phyloP scores from a whole-genome alignment of 2,888 invertebrate species.

The Timandra comae region DNA sequence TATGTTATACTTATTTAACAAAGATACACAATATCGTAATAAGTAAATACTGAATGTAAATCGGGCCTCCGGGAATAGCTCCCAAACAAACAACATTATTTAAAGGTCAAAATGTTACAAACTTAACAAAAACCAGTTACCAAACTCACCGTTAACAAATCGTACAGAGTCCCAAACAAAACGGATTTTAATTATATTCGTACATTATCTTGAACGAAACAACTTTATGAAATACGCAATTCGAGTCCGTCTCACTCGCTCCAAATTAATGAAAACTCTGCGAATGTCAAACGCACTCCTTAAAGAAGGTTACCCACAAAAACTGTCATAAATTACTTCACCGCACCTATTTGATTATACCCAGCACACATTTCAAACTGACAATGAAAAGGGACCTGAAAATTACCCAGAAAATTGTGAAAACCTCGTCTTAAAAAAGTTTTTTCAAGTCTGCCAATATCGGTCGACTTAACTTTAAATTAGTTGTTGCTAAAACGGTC shows the following conservation, averaged over 20 bases:
- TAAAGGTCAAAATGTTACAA: too few species aligned
- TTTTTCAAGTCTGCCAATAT: conserved; percentile 18
- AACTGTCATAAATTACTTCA: conserved; percentile 45
- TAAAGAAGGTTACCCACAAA: conserved; percentile 21
- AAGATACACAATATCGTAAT: too few species aligned
- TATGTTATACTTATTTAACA: too few species aligned
- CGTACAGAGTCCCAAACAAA: background rate
- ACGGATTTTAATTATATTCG: conserved; percentile 10
- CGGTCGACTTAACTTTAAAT: conserved; percentile 26
- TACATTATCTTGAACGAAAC: conserved; percentile 5
- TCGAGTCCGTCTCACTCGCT: too few species aligned
- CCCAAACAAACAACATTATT: too few species aligned
- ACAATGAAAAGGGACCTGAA: conserved; percentile 43
- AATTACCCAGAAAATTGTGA: conserved; percentile 48
- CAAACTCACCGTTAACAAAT: too few species aligned
- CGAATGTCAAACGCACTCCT: conserved; percentile 19
- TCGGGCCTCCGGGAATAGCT: too few species aligned
- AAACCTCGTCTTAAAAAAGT: conserved; percentile 49
- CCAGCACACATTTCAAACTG: conserved; percentile 49
- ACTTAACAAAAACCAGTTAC: too few species aligned
- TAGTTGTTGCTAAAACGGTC: conserved; percentile 30
- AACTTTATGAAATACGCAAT: conserved; percentile 18
- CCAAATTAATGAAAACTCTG: conserved; percentile 15
- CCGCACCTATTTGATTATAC: conserved; percentile 42
- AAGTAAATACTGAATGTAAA: too few species aligned